Base-by-base conservation (phyloP, 2,113 vertebrate species). In the Rynchops niger region DNA sequence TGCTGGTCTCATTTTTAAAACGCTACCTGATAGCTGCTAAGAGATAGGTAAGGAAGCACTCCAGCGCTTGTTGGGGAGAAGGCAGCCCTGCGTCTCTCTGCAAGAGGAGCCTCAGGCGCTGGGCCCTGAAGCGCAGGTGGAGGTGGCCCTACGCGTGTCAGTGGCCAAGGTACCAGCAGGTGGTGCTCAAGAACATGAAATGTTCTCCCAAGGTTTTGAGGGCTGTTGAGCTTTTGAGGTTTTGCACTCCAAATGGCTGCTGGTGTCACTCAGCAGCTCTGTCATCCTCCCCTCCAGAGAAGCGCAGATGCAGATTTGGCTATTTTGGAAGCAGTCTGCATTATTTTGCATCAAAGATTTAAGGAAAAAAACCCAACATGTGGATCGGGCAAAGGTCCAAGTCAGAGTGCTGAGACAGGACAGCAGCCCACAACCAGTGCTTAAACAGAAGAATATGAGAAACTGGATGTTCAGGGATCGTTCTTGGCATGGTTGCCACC, bases 121-220 rank as follows among this genome's bases (percentile, higher is more conserved):
- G 38, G 27, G 56, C 36, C n/a, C 36, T 19, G 36, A 7, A 8
- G 45, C 2, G 42, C 84, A 25, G 74, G 71, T 61, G 62, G 58
- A 77, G 62, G 66, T 47, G 79, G 32, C 32, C 0, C 2, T 4
- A 0, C 16, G 9, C 9, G 36, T 81, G 63, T 32, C 63, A 8
- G 8, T 9, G 88, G 65, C 72, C 76, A 4, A 3, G 72, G 86
- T 23, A 16, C 96, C 96, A 73, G 12, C 78, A 97, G 96, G 66
- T 96, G 96, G 95, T 77, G 96, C 96, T 88, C 66, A 27, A 96
- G 82, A 80, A 95, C 93, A 8, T 9, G 90, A 36, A 94, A 97
- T 96, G 49, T 18, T 36, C 73, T 63, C 71, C 22, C 32, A 2
- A 7, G 55, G 36, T 17, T 59, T 15, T 17, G 38, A 65, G 43